Evolutionary conservation across 2,797 vertebrate genomes (phyloP), one percentile per base, ranked within the genome.

Genomic region (Florisuga fusca): DNA sequence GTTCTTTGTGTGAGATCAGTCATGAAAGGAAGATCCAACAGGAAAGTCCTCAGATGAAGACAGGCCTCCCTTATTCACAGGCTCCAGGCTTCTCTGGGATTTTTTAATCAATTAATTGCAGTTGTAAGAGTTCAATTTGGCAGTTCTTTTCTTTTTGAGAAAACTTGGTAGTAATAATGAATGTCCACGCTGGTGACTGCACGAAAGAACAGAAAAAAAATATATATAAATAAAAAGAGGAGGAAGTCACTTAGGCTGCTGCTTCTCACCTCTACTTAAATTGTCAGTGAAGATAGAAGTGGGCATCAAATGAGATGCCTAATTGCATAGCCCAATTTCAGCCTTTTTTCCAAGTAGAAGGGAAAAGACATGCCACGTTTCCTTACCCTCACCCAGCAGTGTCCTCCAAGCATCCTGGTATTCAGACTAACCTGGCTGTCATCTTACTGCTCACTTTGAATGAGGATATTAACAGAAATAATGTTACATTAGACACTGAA

Each of bases 291-390:
- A 34, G 36, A 41, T 31, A 45, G 54, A n/a, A 57, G 12, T 7
- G 38, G 15, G 17, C 51, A 75, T 22, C 23, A n/a, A 55, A 63
- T 17, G 15, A 27, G 33, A 31, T 54, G 38, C 17, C 46, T 59
- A 31, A 71, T 34, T 27, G 29, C 13, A 33, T 10, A 69, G 55
- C 16, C 33, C 16, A 34, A 9, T 55, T 69, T 45, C 53, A 80
- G 11, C 43, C 22, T 72, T 45, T 62, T 53, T 33, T 63, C n/a
- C 43, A 73, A 19, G 21, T 41, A 29, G 21, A 67, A 62, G 9
- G 66, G 41, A 76, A 36, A 66, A 48, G 16, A 27, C 0, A 0
- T 31, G n/a, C 12, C 58, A 1, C 1, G 25, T 66, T 62, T 54
- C 43, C 45, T 62, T 38, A 41, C 14, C 33, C 82, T 36, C n/a